Evolutionary conservation across 2,797 vertebrate genomes (phyloP), one percentile per base, ranked within the genome.

Genomic region (Peromyscus melanophrys): DNA sequence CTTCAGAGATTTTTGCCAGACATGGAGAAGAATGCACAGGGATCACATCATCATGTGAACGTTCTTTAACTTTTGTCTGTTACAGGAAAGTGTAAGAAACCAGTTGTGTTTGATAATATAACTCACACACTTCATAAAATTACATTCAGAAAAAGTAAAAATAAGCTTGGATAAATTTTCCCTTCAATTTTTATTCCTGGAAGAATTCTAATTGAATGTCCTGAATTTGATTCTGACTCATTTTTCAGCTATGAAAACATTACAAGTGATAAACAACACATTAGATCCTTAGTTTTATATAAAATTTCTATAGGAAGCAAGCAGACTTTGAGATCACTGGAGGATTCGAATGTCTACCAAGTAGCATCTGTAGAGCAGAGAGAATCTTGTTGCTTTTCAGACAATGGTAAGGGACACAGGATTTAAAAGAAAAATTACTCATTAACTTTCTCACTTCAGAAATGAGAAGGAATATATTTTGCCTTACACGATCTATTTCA

Each of bases 161-260:
- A 23, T 61, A 1, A 77, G 25, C 69, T 94, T 96, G 67, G 13
- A 16, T 88, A 78, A 94, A 82, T 77, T 4, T 76, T 37, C 46
- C 34, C 23, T 6, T 94, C 92, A 80, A 95, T 77, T 92, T 75
- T 96, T 52, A 71, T 87, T 87, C 9, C 34, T 76, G 6, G 14
- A 10, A 10, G 29, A 43, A 19, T 97, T 95, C 34, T 55, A 81
- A 4, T 55, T 37, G 95, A 95, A 88, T 55, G 8, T 5, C 83
- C 7, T 83, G 6, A 4, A 88, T 77, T 67, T 88, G n/a, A 93
- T 95, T 97, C 63, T 95, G 52, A 92, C 94, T 94, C 13, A 76
- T 92, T 85, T 92, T 92, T 67, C 27, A 78, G 9, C 92, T 96
- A 80, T 77, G 92, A 73, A 94, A 73, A 93, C 12, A 82, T 49